phyloP scores from a whole-genome alignment of 2,888 invertebrate species.

The Spodoptera littoralis region DNA sequence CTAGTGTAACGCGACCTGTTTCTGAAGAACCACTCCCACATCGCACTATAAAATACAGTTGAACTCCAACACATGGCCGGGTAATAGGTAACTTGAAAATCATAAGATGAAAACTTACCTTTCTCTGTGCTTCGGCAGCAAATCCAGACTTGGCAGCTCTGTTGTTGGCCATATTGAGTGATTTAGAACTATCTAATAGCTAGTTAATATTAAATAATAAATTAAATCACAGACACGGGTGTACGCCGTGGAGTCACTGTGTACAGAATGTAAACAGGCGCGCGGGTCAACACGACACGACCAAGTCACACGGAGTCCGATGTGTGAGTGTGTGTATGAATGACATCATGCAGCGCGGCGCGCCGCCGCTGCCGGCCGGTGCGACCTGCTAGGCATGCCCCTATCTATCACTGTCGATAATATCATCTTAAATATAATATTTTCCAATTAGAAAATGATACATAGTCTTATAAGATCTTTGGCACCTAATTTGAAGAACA shows the following conservation, averaged over 20 bases:
- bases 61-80: constrained; percentile 59
- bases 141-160: constrained; percentile 97
- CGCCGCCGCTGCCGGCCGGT: constrained; percentile 65
- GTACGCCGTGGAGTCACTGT: constrained; percentile 81
- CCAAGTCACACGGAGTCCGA: constrained; percentile 73
- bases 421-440: constrained; percentile 54
- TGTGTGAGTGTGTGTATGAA: constrained; percentile 87
- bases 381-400: constrained; percentile 41
- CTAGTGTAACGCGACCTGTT: constrained; percentile 63
- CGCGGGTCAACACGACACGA: constrained; percentile 68
- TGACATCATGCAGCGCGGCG: constrained; percentile 82
- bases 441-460: constrained; percentile 8
- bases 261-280: constrained; percentile 84
- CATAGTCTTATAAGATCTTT: background rate
- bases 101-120: constrained; percentile 90
- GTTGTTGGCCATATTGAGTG: constrained; percentile 92
- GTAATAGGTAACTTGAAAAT: constrained; percentile 55
- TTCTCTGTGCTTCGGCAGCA: constrained; percentile 98
- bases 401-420: constrained; percentile 23
- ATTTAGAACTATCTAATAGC: constrained; percentile 66
- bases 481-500: too few relatives aligned
- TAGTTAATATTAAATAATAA: constrained; percentile 73
- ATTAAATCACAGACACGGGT: constrained; percentile 84
- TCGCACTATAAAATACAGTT: constrained; percentile 37
- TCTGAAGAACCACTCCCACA: constrained; percentile 57